Base-by-base conservation (phyloP, 1,140 invertebrate species). In the Oedothorax gibbosus region DNA sequence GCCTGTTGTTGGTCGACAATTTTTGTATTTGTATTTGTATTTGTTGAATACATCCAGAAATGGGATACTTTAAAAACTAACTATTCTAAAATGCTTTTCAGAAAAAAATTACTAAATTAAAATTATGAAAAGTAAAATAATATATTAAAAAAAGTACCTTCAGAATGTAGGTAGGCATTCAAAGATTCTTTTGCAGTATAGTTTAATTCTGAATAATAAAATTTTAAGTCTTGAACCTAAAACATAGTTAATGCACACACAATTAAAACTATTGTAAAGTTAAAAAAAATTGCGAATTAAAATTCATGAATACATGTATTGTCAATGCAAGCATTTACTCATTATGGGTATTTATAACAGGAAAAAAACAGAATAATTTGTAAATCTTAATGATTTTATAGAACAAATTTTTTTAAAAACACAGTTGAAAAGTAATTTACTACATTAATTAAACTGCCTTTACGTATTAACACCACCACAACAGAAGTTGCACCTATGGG, bases 111-210 rank as follows among this genome's bases (percentile, higher is more conserved):
- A n/a, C n/a, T n/a, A n/a, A n/a, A n/a, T n/a, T n/a, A n/a, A n/a
- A n/a, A n/a, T n/a, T n/a, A n/a, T n/a, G n/a, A n/a, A n/a, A n/a
- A n/a, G n/a, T n/a, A 79, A 2, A 35, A 35, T 35, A 35, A 35
- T 20, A 66, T 62, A 21, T 35, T 11, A 14, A 68, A 75, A n/a
- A 7, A 85, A n/a, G 87, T 90, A 90, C 91, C 92, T 88, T 92
- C 91, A 15, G 91, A 92, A 68, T 90, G 90, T 0, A 96, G 90
- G 88, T 97, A 96, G 0, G 94, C 93, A 89, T 98, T 95, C 77
- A 99, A 95, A 0, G 96, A 93, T 66, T 95, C 94, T 88, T 95
- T 96, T 95, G 97, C 98, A 15, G 94, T 93, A 87, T 94, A 95
- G 9, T 95, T 94, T 65, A 96, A 90, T 10, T 93, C 92, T 20